Percentiles rank a stretch among this genome's conserved stretches.
Conservation (phyloP, 2,113 vertebrate species). For the Rousettus leschenaultii region DNA sequence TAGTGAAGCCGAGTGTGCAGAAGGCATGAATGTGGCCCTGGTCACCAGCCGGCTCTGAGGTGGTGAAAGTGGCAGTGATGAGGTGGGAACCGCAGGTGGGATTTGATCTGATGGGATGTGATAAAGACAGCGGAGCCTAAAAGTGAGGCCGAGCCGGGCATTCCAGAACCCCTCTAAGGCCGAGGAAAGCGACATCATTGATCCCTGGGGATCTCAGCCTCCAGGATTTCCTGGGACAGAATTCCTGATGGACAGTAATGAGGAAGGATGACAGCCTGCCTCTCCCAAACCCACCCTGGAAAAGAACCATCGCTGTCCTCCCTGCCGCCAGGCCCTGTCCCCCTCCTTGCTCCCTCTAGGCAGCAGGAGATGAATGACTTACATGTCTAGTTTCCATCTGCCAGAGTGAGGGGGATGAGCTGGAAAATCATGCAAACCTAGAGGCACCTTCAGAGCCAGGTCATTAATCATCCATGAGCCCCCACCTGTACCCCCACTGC, state of each 20-base stretch:
- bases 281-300: background rate
- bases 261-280: background rate
- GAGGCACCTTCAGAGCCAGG: background rate
- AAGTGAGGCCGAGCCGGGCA: background rate
- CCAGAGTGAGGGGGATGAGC: background rate
- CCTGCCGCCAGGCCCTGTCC: background rate
- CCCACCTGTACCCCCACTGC: accelerated
- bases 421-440: background rate
- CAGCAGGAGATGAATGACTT: background rate
- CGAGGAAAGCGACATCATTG: background rate
- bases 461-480: background rate
- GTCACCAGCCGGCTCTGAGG: background rate
- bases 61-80: background rate
- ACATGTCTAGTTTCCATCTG: background rate
- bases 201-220: background rate
- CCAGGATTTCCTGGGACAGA: background rate
- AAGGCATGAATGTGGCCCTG: background rate
- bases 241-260: background rate
- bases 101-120: background rate
- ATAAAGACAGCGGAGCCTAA: background rate
- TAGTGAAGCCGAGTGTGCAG: background rate
- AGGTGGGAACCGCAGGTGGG: background rate
- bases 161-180: too few relatives aligned
- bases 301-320: background rate
- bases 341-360: background rate